Base-by-base conservation (phyloP, 2,888 invertebrate genomes). In the Oscheius onirici region DNA sequence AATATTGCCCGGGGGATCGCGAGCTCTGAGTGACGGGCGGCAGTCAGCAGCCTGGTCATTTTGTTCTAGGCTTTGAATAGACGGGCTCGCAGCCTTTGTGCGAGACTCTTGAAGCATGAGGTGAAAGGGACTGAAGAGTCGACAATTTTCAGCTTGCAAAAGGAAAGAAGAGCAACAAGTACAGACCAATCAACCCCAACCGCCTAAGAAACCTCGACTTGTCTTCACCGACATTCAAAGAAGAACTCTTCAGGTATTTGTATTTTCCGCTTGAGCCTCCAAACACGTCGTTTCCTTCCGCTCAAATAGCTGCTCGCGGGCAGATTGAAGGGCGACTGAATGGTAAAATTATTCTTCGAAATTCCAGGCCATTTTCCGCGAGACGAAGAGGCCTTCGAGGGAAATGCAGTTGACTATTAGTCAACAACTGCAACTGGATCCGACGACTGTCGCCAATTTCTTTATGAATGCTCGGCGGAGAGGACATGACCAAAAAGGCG, bases 221-320 rank as follows among this genome's bases (percentile, higher is more conserved):
- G 99, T 99, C 90, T 99, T 99, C 92, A 99, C 99, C 88, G 99
- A 99, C 91, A 94, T 99, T 88, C 99, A 99, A 91, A 93, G 99
- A 90, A 94, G 97, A 91, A 99, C 99, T 89, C 93, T 99, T 90
- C 97, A 87, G 70, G 75, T 75, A 51, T 17, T 22, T 11, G 2
- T n/a, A 1, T 46, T 44, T 43, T 60, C 44, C 10, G 3, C 15
- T 46, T 46, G 20, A 10, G 15, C 13, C 46, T 43, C 55, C 26
- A 24, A 55, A 13, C 20, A 13, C 24, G 15, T n/a, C 55, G n/a
- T 28, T 28, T 55, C 55, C 55, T 26, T 34, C 34, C 34, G 34
- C 34, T 8, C 34, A 58, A 58, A 58, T 34, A 34, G 58, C 58
- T 58, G 60, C 2, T 20, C 20, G 22, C 15, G 13, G 15, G 51